phyloP scores from a whole-genome alignment of 2,888 invertebrate genomes.

The Drosophila pseudotalamancana region DNA sequence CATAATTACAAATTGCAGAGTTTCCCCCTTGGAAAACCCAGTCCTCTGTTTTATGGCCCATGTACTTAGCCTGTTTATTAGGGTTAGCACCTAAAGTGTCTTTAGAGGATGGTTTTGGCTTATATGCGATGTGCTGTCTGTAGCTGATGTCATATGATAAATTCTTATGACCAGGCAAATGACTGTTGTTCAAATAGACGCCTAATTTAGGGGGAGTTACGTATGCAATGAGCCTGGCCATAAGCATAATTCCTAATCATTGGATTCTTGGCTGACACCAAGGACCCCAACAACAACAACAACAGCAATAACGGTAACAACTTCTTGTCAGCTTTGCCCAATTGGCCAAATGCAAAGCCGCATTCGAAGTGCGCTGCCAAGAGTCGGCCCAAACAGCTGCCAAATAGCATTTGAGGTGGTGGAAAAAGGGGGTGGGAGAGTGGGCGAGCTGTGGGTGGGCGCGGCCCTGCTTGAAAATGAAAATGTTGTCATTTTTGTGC shows the following conservation, averaged over 20 bases:
- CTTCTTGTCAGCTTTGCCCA: conserved; percentile 68
- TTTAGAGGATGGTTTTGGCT: neutral
- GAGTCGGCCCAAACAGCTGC: conserved; percentile 39
- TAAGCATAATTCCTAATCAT: conserved; percentile 53
- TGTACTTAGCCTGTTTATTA: conserved; percentile 10
- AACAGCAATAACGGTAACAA: conserved; percentile 15
- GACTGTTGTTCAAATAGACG: conserved; percentile 38
- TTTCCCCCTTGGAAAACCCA: neutral
- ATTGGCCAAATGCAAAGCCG: conserved; percentile 68
- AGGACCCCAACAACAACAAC: neutral
- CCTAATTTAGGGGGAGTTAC: conserved; percentile 47
- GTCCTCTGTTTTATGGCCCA: neutral
- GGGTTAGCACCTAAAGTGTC: conserved; percentile 1
- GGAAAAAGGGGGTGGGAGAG: neutral
- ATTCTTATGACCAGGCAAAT: conserved; percentile 33
- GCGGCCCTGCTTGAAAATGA: conserved; percentile 38
- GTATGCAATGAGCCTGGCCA: conserved; percentile 47
- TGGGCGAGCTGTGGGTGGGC: neutral
- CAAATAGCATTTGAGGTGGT: conserved; percentile 30
- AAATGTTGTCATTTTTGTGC: conserved; percentile 76
- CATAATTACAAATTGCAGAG: conserved; percentile 5
- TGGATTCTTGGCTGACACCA: conserved; percentile 32
- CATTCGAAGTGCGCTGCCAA: conserved; percentile 21
- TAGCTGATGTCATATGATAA: conserved; percentile 23
- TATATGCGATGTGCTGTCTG: no score